Percentiles rank a stretch among this genome's conserved stretches.
These are phyloP conservation scores for Calephelis virginiensis DNA, from an alignment of 1,140 invertebrate species.

Conservation along the genomic window DNA sequence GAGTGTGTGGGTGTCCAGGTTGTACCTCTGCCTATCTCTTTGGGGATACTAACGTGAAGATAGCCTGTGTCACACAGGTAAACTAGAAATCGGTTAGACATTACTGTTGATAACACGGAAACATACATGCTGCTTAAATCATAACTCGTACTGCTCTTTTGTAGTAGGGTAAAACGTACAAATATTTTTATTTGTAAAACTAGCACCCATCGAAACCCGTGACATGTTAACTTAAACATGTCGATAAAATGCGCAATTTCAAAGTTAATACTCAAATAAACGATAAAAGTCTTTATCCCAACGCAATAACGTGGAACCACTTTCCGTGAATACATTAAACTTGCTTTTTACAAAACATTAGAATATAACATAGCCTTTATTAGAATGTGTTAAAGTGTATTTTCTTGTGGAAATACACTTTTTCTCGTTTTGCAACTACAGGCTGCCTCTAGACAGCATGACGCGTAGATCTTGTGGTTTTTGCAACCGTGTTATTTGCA, in stretches of 20 bases:
- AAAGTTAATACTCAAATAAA: slow-evolving; percentile 12
- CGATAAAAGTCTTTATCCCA: slow-evolving; percentile 28
- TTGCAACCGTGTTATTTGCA: slow-evolving; percentile 54
- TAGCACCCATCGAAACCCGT: slow-evolving; percentile 38
- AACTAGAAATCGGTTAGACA: no score
- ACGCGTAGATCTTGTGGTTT: slow-evolving; percentile 66
- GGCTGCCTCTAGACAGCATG: slow-evolving; percentile 59
- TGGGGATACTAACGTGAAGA: no score
- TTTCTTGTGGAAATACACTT: slow-evolving; percentile 34
- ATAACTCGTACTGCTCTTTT: no score
- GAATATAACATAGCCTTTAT: slow-evolving; percentile 25
- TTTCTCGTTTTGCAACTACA: slow-evolving; percentile 48
- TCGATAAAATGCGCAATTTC: slow-evolving; percentile 28
- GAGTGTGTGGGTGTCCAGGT: no score
- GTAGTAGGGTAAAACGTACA: not conserved
- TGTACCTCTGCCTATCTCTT: no score
- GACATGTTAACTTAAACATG: slow-evolving; percentile 43
- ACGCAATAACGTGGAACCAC: slow-evolving; percentile 18
- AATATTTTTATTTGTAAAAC: slow-evolving; percentile 44
- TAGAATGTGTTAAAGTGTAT: slow-evolving; percentile 27
- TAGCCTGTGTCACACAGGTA: no score
- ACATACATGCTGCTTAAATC: slow-evolving; percentile 1
- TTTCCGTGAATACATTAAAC: slow-evolving; percentile 28
- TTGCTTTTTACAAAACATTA: slow-evolving; percentile 30
- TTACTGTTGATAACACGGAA: no score